A percentile compares a stretch with the other conserved stretches of the same genome.
phyloP scores from a whole-genome alignment of 1,140 invertebrate species.

The Philaenus spumarius region DNA sequence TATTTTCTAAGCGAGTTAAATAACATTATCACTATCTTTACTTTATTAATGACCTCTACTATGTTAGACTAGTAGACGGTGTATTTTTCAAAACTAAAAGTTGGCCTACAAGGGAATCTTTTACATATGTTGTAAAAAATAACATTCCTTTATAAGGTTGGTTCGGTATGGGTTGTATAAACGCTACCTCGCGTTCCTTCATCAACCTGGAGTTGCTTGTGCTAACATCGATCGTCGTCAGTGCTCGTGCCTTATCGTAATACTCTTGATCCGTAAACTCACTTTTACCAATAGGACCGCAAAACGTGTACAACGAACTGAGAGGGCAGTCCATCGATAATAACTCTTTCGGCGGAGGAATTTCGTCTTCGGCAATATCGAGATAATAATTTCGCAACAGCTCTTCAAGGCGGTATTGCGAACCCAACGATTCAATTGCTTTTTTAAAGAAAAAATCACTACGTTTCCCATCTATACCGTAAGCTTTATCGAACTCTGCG shows the following conservation, averaged over 20 bases:
- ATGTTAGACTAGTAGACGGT: no score
- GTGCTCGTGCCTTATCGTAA: not conserved
- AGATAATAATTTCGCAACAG: conserved; percentile 1
- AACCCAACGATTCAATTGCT: conserved; percentile 3
- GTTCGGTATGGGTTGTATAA: no score
- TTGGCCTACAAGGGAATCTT: no score
- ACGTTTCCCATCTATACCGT: conserved; percentile 6
- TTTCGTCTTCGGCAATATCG: not conserved
- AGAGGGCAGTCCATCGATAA: conserved; percentile 1
- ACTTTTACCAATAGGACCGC: conserved; percentile 7
- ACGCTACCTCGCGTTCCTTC: no score
- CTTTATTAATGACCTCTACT: no score
- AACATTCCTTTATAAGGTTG: no score
- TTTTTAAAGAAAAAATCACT: conserved; percentile 4
- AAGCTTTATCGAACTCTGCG: conserved; percentile 4
- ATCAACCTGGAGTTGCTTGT: no score
- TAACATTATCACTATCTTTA: no score
- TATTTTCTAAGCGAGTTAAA: no score
- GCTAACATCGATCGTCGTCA: not conserved
- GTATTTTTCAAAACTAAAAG: no score
- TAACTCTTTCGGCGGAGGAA: not conserved
- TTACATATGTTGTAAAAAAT: no score
- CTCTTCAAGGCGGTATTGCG: not conserved
- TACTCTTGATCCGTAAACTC: conserved; percentile 2
- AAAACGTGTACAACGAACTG: conserved; percentile 7